Evolutionary conservation across 2,797 vertebrate genomes (phyloP).

Genomic region (Ibycter americanus): DNA sequence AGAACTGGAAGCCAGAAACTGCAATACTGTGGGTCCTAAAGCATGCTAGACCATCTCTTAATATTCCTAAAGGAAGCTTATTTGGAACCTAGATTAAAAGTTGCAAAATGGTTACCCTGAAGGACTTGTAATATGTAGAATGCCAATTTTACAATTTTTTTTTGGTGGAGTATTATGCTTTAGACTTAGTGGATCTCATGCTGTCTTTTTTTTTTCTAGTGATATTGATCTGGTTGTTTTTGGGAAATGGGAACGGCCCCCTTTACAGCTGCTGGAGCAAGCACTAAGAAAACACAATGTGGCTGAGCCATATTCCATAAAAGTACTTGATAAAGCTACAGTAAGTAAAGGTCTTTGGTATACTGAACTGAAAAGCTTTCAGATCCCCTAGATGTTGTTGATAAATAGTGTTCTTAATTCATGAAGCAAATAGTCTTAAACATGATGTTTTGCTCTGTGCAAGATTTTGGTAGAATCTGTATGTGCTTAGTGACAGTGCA

Average conservation of each 20-base stretch:
- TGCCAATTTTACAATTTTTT: neutral
- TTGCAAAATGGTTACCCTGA: neutral
- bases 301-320: conserved; percentile 94
- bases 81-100: neutral
- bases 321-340: conserved; percentile 98
- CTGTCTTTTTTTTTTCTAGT: conserved; percentile 72
- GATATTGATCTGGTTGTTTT: conserved; percentile 99
- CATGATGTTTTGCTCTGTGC: neutral
- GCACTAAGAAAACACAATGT: conserved; percentile 93
- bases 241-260: conserved; percentile 95
- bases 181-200: neutral
- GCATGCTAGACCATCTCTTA: neutral
- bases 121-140: neutral
- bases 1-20: neutral
- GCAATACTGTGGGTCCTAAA: neutral
- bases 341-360: conserved; percentile 76
- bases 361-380: neutral
- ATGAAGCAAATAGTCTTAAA: neutral
- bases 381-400: neutral
- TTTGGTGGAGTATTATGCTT: neutral
- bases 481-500: neutral
- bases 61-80: neutral
- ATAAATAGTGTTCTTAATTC: neutral
- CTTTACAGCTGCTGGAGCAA: conserved; percentile 92
- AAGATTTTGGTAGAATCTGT: neutral